Evolutionary conservation across 2,888 invertebrate genomes (phyloP).

Genomic region (Tenthredo mesomela): DNA sequence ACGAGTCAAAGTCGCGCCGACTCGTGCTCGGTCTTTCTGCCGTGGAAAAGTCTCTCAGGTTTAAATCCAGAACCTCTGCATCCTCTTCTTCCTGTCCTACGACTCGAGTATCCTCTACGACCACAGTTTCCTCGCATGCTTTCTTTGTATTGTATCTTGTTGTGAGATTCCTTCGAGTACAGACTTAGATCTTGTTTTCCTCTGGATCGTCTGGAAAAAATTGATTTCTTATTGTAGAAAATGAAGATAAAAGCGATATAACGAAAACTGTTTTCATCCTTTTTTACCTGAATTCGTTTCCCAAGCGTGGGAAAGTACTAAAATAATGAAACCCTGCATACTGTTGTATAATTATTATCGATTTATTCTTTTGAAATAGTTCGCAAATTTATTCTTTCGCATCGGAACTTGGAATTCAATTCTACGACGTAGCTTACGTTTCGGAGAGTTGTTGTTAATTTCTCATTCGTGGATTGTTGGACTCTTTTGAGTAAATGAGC

Average conservation of each 20-base stretch:
- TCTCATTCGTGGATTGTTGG: no score
- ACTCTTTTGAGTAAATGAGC: no score
- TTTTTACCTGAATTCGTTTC: no score
- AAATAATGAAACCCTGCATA: no score
- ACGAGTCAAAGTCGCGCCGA: background rate
- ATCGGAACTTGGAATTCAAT: no score
- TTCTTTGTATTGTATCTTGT: slow-evolving; percentile 60
- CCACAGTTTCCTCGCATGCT: slow-evolving; percentile 53
- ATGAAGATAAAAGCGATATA: background rate
- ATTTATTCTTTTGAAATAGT: no score
- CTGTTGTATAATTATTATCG: no score
- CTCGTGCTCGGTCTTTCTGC: background rate
- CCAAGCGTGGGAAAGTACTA: no score
- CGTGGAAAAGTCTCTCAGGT: background rate
- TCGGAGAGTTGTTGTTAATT: no score
- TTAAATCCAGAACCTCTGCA: slow-evolving; percentile 43
- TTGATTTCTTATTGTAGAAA: background rate
- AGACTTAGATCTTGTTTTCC: background rate
- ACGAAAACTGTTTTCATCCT: background rate
- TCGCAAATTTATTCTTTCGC: no score
- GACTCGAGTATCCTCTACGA: slow-evolving; percentile 51
- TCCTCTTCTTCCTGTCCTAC: slow-evolving; percentile 58
- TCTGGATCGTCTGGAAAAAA: background rate
- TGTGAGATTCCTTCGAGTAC: slow-evolving; percentile 51
- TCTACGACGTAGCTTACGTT: no score